Conservation (phyloP, 1,140 invertebrate species). For the Pachyrhynchus sulphureomaculatus region DNA sequence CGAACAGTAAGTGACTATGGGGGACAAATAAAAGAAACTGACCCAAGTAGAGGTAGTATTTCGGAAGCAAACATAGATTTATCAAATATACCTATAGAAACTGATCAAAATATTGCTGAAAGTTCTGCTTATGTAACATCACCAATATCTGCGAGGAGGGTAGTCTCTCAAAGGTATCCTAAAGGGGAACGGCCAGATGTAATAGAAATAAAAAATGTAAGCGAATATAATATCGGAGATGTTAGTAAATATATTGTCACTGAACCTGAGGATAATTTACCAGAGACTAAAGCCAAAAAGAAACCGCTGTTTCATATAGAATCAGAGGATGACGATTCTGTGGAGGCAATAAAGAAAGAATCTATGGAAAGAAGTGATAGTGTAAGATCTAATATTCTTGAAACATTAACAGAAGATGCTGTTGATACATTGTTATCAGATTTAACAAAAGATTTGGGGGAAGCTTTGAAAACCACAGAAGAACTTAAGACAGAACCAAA, state of each 20-base stretch:
- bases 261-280: slow-evolving; percentile 34
- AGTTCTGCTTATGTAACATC: slow-evolving; percentile 37
- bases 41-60: slow-evolving; percentile 11
- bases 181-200: slow-evolving; percentile 36
- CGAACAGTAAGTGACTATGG: slow-evolving; percentile 35
- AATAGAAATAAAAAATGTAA: slow-evolving; percentile 31
- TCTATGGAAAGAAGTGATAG: slow-evolving; percentile 38
- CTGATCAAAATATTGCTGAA: background rate
- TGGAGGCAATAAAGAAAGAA: slow-evolving; percentile 3
- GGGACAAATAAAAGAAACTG: slow-evolving; percentile 14
- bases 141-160: slow-evolving; percentile 34
- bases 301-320: slow-evolving; percentile 49
- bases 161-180: slow-evolving; percentile 35
- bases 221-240: slow-evolving; percentile 18
- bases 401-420: slow-evolving; percentile 40
- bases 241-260: slow-evolving; percentile 37
- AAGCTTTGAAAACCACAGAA: background rate
- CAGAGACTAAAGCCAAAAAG: slow-evolving; percentile 17
- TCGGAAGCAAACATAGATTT: slow-evolving; percentile 39
- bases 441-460: slow-evolving; percentile 35
- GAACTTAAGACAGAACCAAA: slow-evolving; percentile 12
- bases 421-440: slow-evolving; percentile 42
- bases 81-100: slow-evolving; percentile 33
- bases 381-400: slow-evolving; percentile 43
- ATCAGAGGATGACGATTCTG: slow-evolving; percentile 48